phyloP scores from a whole-genome alignment of 2,113 vertebrate species.

The Cephalopholis sonnerati region DNA sequence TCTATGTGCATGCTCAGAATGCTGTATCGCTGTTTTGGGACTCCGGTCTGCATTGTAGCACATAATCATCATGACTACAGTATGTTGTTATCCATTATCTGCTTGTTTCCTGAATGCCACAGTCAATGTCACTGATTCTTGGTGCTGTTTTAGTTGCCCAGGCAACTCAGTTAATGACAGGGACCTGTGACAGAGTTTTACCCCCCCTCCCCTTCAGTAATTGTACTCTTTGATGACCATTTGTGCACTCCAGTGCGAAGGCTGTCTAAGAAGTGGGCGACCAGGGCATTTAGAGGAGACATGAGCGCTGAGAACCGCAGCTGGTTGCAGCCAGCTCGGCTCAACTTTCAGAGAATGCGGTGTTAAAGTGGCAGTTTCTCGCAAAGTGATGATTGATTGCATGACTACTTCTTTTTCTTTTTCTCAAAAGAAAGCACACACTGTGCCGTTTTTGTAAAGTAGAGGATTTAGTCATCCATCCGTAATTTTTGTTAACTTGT shows the following conservation, averaged over 20 bases:
- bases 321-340: slow-evolving; percentile 28
- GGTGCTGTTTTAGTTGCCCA: slow-evolving; percentile 61
- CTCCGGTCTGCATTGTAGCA: slow-evolving; percentile 23
- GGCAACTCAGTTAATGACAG: slow-evolving; percentile 74
- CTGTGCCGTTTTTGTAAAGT: neutral
- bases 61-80: slow-evolving; percentile 30
- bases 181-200: slow-evolving; percentile 37
- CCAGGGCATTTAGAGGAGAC: slow-evolving; percentile 38
- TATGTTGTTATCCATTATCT: slow-evolving; percentile 11
- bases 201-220: slow-evolving; percentile 12
- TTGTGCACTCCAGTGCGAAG: slow-evolving; percentile 67
- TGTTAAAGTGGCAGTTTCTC: slow-evolving; percentile 29
- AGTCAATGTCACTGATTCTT: slow-evolving; percentile 62
- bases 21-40: neutral
- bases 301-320: slow-evolving; percentile 20
- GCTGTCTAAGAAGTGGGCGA: slow-evolving; percentile 56
- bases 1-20: neutral
- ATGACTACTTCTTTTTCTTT: slow-evolving; percentile 7
- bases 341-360: slow-evolving; percentile 17
- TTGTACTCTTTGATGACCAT: slow-evolving; percentile 65
- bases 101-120: slow-evolving; percentile 49
- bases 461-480: slow-evolving; percentile 13
- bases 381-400: slow-evolving; percentile 29
- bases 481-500: slow-evolving; percentile 18
- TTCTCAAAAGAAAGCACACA: slow-evolving; percentile 34